These are phyloP conservation scores for Strigamia transsilvanica DNA, from an alignment of 2,888 invertebrate genomes.

Conservation along the genomic window DNA sequence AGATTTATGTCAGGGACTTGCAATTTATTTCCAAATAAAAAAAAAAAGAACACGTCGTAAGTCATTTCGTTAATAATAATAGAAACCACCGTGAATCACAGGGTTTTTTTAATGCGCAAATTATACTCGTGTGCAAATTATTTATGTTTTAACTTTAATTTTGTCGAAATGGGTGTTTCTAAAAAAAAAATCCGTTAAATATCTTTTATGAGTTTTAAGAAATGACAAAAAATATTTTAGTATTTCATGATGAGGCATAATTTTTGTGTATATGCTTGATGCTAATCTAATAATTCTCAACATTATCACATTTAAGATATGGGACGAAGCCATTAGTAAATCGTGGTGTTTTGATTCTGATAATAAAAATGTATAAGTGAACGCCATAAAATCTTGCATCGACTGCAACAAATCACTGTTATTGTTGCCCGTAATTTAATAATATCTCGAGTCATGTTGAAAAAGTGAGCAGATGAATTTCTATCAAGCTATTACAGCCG, in stretches of 20 bases:
- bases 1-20: neutral
- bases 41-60: no score
- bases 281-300: neutral
- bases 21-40: neutral
- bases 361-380: conserved; percentile 28
- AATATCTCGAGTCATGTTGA: conserved; percentile 25
- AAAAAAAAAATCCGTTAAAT: no score
- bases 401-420: conserved; percentile 15
- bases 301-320: neutral
- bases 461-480: conserved; percentile 35
- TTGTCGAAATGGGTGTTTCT: no score
- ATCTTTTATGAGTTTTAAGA: no score
- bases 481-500: conserved; percentile 31
- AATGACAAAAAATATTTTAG: no score
- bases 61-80: no score
- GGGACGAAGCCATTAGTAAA: conserved; percentile 7
- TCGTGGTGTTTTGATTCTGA: neutral
- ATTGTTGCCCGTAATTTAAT: conserved; percentile 16
- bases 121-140: no score
- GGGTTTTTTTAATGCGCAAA: no score
- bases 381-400: conserved; percentile 23
- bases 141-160: no score
- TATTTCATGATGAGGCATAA: no score
- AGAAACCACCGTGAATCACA: no score
- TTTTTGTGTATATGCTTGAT: neutral